Conservation (phyloP, 2,113 vertebrate genomes). For the Corythoichthys haematopterus region DNA sequence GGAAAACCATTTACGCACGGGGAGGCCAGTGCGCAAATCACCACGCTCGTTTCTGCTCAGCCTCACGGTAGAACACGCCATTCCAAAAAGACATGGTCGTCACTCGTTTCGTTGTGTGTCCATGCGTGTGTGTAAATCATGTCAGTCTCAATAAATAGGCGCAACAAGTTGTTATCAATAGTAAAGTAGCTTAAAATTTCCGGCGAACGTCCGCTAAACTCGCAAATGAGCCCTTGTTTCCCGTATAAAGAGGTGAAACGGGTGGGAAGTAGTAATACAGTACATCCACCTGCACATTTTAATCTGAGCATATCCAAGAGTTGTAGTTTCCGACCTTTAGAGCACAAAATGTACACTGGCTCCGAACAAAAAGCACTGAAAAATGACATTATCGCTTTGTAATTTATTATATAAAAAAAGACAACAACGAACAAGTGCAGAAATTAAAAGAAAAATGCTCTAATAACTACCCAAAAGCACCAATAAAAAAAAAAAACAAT, state of each 20-base stretch:
- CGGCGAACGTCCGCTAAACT: background rate
- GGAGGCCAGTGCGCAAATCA: background rate
- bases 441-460: too few species aligned
- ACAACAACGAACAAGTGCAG: too few species aligned
- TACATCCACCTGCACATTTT: background rate
- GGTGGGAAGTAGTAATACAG: background rate
- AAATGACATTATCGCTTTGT: too few species aligned
- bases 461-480: too few species aligned
- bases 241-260: background rate
- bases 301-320: background rate
- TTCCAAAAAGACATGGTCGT: background rate
- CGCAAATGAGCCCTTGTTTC: background rate
- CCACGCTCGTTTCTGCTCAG: background rate
- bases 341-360: too few species aligned
- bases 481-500: too few species aligned
- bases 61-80: background rate
- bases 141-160: background rate
- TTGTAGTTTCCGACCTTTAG: background rate
- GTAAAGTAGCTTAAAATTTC: background rate
- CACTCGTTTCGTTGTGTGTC: background rate
- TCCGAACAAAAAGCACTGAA: background rate
- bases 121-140: background rate
- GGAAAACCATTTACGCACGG: conserved; percentile 3
- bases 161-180: background rate
- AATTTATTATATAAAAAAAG: too few species aligned